Conservation (phyloP, 1,140 invertebrate species). For the Hypsibius dujardini region DNA sequence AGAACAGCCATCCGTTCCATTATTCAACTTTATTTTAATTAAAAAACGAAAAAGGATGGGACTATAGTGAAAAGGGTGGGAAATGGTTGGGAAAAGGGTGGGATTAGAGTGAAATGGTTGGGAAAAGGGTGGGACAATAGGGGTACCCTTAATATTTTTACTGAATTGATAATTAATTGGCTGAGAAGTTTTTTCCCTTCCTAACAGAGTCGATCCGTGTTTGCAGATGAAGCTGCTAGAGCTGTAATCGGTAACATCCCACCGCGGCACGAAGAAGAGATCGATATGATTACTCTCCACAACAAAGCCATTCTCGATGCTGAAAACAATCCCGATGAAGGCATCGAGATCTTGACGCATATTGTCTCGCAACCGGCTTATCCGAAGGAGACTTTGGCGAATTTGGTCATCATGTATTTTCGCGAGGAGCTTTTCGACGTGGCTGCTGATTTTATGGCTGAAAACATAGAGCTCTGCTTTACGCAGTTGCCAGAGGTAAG, state of each 20-base stretch:
- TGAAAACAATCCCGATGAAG: constrained; percentile 66
- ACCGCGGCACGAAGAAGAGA: constrained; percentile 76
- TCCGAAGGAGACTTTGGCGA: constrained; percentile 92
- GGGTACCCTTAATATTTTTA: no score
- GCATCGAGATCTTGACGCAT: constrained; percentile 72
- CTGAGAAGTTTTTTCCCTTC: neutral
- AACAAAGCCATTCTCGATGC: constrained; percentile 94
- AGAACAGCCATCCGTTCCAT: no score
- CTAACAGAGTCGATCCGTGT: constrained; percentile 5
- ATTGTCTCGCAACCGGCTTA: constrained; percentile 43
- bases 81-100: no score
- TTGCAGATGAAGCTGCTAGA: constrained; percentile 58
- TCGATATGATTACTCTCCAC: constrained; percentile 92
- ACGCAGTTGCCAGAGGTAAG: constrained; percentile 76
- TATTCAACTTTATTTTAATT: no score
- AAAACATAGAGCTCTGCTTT: constrained; percentile 89
- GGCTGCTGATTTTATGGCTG: constrained; percentile 90
- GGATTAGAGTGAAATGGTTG: no score
- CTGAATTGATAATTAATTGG: no score
- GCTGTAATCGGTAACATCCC: constrained; percentile 96
- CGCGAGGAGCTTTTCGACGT: constrained; percentile 80
- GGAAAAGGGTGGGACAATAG: no score
- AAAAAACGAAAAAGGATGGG: no score
- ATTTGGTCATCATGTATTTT: constrained; percentile 76
- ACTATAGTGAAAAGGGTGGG: no score